Conservation (phyloP, 35 echinoderm and acorn worm genomes). For the Stichopus chloronotus region DNA sequence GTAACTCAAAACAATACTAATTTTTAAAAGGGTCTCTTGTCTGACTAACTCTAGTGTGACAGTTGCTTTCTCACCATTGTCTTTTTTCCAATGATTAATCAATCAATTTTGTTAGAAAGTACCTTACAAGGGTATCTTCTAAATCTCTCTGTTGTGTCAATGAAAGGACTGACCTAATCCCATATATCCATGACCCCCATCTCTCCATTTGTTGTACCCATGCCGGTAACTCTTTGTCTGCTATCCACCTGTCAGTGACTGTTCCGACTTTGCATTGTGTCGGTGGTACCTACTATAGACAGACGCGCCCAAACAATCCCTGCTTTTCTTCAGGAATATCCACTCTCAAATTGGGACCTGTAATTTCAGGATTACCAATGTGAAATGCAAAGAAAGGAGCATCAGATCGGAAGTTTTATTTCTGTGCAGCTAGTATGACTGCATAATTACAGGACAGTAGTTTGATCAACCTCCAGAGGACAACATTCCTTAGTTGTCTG, state of each 20-base stretch:
- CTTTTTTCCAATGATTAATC: not conserved
- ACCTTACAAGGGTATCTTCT: not conserved
- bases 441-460: not conserved
- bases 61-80: not conserved
- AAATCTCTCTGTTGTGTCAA: not conserved
- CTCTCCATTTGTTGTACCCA: not conserved
- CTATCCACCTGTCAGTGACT: too few species aligned
- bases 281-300: too few species aligned
- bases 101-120: not conserved
- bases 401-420: not conserved
- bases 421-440: not conserved
- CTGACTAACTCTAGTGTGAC: not conserved
- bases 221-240: too few species aligned
- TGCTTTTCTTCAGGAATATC: too few species aligned
- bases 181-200: not conserved
- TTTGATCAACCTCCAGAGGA: not conserved
- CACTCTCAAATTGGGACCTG: too few species aligned
- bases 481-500: not conserved
- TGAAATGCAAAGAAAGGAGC: too few species aligned
- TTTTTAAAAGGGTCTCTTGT: not conserved
- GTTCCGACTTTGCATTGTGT: too few species aligned
- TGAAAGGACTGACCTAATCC: not conserved
- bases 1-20: not conserved
- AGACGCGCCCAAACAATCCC: too few species aligned
- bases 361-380: too few species aligned